Base-by-base conservation (phyloP, 35 echinoderm and acorn worm genomes). In the Ophioderma brevispina region DNA sequence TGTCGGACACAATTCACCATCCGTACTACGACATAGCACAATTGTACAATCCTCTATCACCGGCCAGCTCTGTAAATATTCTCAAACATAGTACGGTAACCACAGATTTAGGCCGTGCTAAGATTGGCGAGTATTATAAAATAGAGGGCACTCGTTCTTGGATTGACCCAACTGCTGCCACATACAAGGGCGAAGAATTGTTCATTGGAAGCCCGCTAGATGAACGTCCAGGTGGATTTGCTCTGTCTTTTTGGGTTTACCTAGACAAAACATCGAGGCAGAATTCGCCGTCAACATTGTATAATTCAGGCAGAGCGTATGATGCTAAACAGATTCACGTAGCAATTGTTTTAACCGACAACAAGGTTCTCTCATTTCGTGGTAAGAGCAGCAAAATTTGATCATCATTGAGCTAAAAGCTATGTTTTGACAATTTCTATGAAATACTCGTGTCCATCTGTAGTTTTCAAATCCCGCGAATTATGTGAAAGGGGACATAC, bases 211-310 rank as follows among this genome's bases (percentile, higher is more conserved):
- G 33, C 2, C 32, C 46, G 14, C 13, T 80, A 2, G 76, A 23
- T 75, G 82, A 85, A 1, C 84, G 90, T n/a, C 18, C 39, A 3
- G 37, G 38, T 25, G 90, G 90, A 8, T 91, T 91, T n/a, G 82
- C 90, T 32, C 25, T 91, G 35, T 91, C 90, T 0, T 33, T 86
- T 28, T 91, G 90, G 90, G 38, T 91, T 15, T 79, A 50, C 39
- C 76, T 91, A 10, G 82, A 91, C 13, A 28, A 64, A 55, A 42
- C 63, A 42, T 63, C 90, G 34, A 34, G 13, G 0, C 32, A 40
- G 6, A 49, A 28, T 31, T 42, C 40, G 18, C 81, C 82, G n/a
- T 78, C 90, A n/a, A 31, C 41, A 2, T 39, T 91, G 5, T 83
- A 85, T 14, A 35, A 64, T 64, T 32, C 83, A 43, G 52, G 83